Evolutionary conservation across 2,888 invertebrate genomes (phyloP), one percentile per base, ranked within the genome.

Genomic region (Spisula subtruncata): DNA sequence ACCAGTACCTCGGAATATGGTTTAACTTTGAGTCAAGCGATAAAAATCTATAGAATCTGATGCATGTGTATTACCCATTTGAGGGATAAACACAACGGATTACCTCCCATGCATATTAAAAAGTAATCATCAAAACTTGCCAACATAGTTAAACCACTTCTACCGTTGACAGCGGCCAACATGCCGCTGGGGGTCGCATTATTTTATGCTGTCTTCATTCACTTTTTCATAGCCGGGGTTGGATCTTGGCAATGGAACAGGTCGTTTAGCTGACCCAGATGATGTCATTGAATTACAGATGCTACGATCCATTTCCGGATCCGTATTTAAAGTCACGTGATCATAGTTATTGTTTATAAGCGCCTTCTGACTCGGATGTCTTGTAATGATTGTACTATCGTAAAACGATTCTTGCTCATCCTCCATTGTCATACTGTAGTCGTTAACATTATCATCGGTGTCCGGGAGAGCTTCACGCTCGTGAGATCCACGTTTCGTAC

Each of bases 271-370:
- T 12, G 75, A 32, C 8, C 25, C 51, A 1, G 46, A 46, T 25
- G 5, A 48, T n/a, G 2, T 35, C 14, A 83, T 71, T 48, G 84
- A 84, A 32, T 84, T 60, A 84, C 84, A 84, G 12, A 32, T 48
- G 20, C 51, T 75, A 0, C 71, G 71, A 51, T 75, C 75, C 84
- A 84, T 84, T 32, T 51, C 75, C 16, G 84, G 75, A 29, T 71
- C 32, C 25, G 2, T 16, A 0, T 75, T 71, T 18, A 84, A 18
- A 25, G 48, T 71, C 18, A 84, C 75, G 20, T 75, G 84, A 25
- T 84, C 84, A 75, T 84, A 84, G 18, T 84, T 75, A 29, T 75
- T 60, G 14, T 84, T 51, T 48, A 75, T 18, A n/a, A 75, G 75
- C 29, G 35, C 32, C 48, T 75, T 84, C 18, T 84, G 71, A 32